These are phyloP conservation scores for Prochilodus magdalenae DNA, from an alignment of 2,113 vertebrate genomes.

Conservation along the genomic window DNA sequence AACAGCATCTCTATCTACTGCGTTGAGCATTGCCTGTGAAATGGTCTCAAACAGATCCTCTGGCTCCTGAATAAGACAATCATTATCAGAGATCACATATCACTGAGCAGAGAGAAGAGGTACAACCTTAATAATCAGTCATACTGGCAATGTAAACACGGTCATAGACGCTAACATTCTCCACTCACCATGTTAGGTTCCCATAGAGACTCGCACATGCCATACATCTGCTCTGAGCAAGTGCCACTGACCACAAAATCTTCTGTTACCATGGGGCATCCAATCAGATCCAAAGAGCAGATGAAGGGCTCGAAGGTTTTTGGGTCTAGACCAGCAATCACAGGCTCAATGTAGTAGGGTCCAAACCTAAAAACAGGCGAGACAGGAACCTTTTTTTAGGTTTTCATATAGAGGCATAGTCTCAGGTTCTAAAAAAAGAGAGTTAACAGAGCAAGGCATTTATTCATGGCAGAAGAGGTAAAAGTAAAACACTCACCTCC, in stretches of 20 bases:
- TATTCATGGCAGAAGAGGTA: neutral
- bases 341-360: constrained; percentile 95
- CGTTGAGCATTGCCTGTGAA: constrained; percentile 96
- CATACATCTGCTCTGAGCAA: constrained; percentile 96
- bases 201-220: constrained; percentile 98
- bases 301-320: constrained; percentile 91
- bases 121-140: neutral
- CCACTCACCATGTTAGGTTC: constrained; percentile 92
- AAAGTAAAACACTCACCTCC: constrained; percentile 73
- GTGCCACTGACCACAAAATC: constrained; percentile 98
- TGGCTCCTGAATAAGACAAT: constrained; percentile 79
- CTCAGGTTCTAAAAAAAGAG: neutral
- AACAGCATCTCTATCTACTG: constrained; percentile 92
- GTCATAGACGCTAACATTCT: too few relatives aligned
- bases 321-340: constrained; percentile 93
- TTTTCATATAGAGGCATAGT: neutral
- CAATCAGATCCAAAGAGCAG: constrained; percentile 94
- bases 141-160: neutral
- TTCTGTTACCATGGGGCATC: constrained; percentile 95
- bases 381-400: neutral
- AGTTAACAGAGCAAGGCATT: neutral
- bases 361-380: constrained; percentile 83
- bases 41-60: constrained; percentile 97
- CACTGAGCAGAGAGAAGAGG: neutral
- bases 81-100: constrained; percentile 6